These are phyloP conservation scores for Pseudomyrmex flavicornis DNA, from an alignment of 1,140 invertebrate genomes.

Conservation along the genomic window DNA sequence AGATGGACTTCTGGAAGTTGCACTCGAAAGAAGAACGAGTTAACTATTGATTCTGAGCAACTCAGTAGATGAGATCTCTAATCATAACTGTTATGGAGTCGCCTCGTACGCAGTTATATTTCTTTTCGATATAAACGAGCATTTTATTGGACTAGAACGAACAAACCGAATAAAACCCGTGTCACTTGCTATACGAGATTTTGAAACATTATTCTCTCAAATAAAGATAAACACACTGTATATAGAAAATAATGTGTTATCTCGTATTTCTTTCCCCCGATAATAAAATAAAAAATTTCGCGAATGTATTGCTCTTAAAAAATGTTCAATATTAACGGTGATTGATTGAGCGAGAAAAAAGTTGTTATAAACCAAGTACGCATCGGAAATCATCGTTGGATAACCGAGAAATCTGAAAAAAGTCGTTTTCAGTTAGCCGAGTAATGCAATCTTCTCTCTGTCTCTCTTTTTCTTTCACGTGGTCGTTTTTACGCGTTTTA, in stretches of 20 bases:
- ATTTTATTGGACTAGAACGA: not conserved
- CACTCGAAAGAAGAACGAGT: constrained; percentile 63
- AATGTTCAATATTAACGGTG: not conserved
- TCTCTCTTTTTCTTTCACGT: not conserved
- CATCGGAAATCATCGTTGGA: constrained; percentile 2
- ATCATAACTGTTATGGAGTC: constrained; percentile 51
- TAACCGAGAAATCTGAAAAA: constrained; percentile 32
- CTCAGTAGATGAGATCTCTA: constrained; percentile 4
- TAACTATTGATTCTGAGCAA: constrained; percentile 68
- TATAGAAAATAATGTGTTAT: too few relatives aligned
- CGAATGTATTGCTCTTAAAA: not conserved
- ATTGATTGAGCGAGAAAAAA: not conserved
- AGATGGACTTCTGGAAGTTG: constrained; percentile 65
- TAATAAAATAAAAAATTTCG: not conserved
- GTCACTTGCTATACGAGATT: not conserved
- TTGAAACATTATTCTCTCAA: too few relatives aligned
- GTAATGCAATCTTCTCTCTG: constrained; percentile 13
- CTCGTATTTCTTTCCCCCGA: not conserved
- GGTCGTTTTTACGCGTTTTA: constrained; percentile 55
- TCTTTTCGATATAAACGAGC: constrained; percentile 30
- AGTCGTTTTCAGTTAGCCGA: constrained; percentile 2
- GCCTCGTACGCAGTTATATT: constrained; percentile 22
- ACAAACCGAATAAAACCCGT: not conserved
- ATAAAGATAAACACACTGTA: too few relatives aligned
- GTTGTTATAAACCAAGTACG: not conserved